A percentile compares a stretch with the other conserved stretches of the same genome.
Conservation (phyloP, 2,113 vertebrate species). For the Sebastes fasciatus region DNA sequence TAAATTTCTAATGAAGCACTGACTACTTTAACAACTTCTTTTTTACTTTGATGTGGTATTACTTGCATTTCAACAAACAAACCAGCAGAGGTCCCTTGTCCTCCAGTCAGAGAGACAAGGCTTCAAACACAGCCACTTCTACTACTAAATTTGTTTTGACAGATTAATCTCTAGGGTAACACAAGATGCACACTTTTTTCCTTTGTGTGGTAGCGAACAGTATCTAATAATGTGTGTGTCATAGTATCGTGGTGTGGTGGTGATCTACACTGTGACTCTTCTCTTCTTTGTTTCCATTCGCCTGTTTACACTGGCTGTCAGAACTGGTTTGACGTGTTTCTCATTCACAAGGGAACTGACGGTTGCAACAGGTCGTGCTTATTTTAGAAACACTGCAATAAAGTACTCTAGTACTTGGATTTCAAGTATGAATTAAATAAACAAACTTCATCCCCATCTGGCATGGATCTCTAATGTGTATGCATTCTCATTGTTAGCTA, state of each 20-base stretch:
- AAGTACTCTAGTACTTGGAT: not conserved
- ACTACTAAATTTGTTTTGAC: not conserved
- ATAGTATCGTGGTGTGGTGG: not conserved
- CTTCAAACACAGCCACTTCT: not conserved
- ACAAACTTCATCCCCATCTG: not conserved
- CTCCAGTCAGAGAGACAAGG: too few relatives aligned
- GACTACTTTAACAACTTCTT: not conserved
- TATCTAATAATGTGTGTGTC: not conserved
- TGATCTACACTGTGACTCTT: not conserved
- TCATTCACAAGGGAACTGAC: not conserved
- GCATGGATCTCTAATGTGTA: not conserved
- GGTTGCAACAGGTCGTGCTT: constrained; percentile 8
- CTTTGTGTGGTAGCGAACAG: too few relatives aligned
- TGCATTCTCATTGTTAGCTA: not conserved
- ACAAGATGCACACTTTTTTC: not conserved
- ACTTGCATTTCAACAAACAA: not conserved
- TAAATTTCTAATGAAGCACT: not conserved
- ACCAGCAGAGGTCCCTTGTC: constrained; percentile 59
- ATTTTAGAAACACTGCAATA: not conserved
- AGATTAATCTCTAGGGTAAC: not conserved
- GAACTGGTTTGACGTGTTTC: constrained; percentile 65
- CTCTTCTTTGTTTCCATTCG: not conserved
- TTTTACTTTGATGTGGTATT: not conserved
- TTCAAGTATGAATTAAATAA: not conserved
- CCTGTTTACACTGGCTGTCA: not conserved